Evolutionary conservation across 1,140 invertebrate genomes (phyloP), one percentile per base, ranked within the genome.

Genomic region (Dermatophagoides farinae): DNA sequence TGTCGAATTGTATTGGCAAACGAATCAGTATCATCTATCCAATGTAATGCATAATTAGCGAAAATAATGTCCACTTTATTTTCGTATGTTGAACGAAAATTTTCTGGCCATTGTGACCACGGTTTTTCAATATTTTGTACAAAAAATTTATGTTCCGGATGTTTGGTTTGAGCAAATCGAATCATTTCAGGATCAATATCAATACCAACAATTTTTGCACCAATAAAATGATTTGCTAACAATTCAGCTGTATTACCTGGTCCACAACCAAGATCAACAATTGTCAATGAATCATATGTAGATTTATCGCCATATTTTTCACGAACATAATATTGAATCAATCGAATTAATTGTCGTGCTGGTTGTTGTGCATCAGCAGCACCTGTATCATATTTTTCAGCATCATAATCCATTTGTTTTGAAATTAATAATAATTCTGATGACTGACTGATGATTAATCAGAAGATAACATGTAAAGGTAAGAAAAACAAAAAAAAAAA

Each of bases 211-310:
- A 60, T 50, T 9, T 16, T 46, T 2, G 43, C 58, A 39, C n/a
- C 12, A 6, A n/a, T 1, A 39, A 60, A 47, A 5, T 18, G 6
- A 38, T 49, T 14, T 2, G 58, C 10, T 16, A 60, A 43, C 8
- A 38, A 1, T 37, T 20, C 18, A 0, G 60, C 51, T 1, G 63
- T 60, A 46, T 62, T 61, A 1, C 63, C 63, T 6, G 63, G 51
- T 25, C 63, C 63, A 41, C 63, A 64, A 0, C 63, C 63, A 10
- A 64, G 22, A 23, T 64, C 63, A 37, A 64, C 53, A 16, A 62
- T 43, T 0, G 44, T 11, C 23, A 47, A 23, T 9, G 53, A 23
- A 14, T 14, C 31, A 38, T 2, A 20, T n/a, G n/a, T 12, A 5
- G 20, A 4, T 11, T 14, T 5, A 4, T 50, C 47, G 12, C 47